Evolutionary conservation across 2,113 vertebrate genomes (phyloP), one percentile per base, ranked within the genome.

Genomic region (Pseudorasbora parva): DNA sequence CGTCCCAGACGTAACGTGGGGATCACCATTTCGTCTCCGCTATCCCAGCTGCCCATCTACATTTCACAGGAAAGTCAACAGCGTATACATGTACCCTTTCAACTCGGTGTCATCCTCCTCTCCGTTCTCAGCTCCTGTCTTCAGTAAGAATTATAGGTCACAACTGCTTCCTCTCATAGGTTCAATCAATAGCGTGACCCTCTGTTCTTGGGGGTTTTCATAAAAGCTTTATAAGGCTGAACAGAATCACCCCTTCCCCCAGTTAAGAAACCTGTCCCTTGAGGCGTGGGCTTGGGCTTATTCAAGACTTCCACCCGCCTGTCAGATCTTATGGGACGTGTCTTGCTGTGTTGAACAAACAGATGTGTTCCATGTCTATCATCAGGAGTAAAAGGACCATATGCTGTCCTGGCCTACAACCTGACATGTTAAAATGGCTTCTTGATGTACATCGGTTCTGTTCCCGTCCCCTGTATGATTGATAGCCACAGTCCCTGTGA

Each of bases 401-500:
- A 59, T 83, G 74, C 57, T 66, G 60, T 41, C 51, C 47, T 73
- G 71, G 72, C 72, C 75, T 81, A 66, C 60, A 51, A 74, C 78
- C 57, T 86, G 73, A 54, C 85, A 73, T 33, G 84, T 68, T 73
- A 57, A 83, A 77, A 80, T 49, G 59, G 80, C 59, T 73, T 60
- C 57, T 73, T 73, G 41, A 68, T 1, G 14, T 41, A 17, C 66
- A 64, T 62, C n/a, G 83, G 47, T 85, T 57, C 43, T 80, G 51
- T 76, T 88, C 84, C 85, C 4, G 19, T 54, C 17, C 51, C 7
- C 51, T 68, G 21, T 62, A 86, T 85, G 87, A 88, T 86, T 86
- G 83, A 87, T 84, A 57, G 85, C 85, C 84, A 60, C 73, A 78
- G 83, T 85, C 60, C 62, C 75, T 84, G 45, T 43, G 83, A 73